phyloP scores from a whole-genome alignment of 2,797 vertebrate genomes.

The Pygocentrus nattereri region DNA sequence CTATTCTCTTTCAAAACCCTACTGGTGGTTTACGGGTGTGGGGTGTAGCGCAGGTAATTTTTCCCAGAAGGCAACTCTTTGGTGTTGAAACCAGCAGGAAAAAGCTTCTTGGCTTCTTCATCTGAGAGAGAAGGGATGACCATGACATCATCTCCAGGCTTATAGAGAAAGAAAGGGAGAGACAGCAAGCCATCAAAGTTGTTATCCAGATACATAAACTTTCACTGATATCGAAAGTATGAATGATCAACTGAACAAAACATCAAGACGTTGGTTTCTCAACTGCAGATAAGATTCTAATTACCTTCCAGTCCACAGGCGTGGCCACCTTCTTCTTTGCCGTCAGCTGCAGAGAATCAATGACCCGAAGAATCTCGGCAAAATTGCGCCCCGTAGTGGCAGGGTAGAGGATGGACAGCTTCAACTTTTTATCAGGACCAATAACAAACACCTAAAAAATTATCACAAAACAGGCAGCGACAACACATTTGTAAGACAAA shows the following conservation, averaged over 20 bases:
- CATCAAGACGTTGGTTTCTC: not conserved
- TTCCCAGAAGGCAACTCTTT: constrained; percentile 93
- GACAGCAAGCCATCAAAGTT: not conserved
- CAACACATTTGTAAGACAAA: not conserved
- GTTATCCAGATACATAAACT: not conserved
- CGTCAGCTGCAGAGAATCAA: constrained; percentile 95
- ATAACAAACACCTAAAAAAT: constrained; percentile 89
- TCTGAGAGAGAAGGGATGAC: constrained; percentile 90
- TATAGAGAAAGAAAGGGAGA: constrained; percentile 50
- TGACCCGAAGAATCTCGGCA: constrained; percentile 90
- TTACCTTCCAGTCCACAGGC: constrained; percentile 97
- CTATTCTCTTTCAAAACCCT: not conserved
- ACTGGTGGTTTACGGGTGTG: constrained; percentile 71
- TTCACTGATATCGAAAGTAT: not conserved
- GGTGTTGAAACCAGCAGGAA: constrained; percentile 88
- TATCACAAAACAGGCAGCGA: not conserved
- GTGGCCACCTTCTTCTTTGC: constrained; percentile 92
- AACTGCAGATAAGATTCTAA: not conserved
- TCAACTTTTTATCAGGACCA: constrained; percentile 96
- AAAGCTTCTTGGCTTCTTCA: constrained; percentile 86
- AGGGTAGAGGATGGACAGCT: constrained; percentile 96
- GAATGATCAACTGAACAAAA: not conserved
- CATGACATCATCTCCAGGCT: constrained; percentile 91
- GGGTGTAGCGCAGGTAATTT: constrained; percentile 93
- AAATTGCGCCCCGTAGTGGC: constrained; percentile 98